Conservation (phyloP, 2,888 invertebrate species). For the Morpho achilles region DNA sequence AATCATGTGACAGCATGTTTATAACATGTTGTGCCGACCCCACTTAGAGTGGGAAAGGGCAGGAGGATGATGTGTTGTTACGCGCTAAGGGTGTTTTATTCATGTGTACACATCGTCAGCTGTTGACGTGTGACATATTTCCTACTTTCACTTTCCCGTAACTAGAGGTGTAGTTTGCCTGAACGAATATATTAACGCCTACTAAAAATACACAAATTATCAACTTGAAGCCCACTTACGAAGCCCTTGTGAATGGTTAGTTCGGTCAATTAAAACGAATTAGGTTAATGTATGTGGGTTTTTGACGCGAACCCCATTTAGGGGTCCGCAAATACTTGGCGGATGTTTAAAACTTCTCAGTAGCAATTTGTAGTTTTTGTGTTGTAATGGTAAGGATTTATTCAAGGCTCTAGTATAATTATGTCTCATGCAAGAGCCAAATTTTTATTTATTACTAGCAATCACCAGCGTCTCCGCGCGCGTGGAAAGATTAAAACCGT, state of each 20-base stretch:
- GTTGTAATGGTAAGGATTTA: no score
- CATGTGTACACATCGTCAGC: conserved; percentile 30
- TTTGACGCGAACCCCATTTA: conserved; percentile 47
- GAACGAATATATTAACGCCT: conserved; percentile 55
- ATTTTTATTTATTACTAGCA: no score
- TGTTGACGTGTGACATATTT: conserved; percentile 51
- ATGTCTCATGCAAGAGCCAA: no score
- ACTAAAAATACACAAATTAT: conserved; percentile 40
- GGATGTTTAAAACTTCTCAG: background rate
- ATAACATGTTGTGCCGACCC: no score
- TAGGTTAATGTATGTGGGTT: conserved; percentile 76
- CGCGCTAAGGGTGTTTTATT: conserved; percentile 26
- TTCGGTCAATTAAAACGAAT: conserved; percentile 74
- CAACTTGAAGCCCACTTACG: conserved; percentile 42
- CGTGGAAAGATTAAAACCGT: no score
- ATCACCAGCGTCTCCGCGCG: no score
- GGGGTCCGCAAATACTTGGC: conserved; percentile 24
- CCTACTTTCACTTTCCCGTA: conserved; percentile 42
- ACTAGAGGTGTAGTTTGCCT: conserved; percentile 44
- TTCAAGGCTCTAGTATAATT: no score
- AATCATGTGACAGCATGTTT: no score
- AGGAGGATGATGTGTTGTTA: no score
- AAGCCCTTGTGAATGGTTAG: conserved; percentile 71
- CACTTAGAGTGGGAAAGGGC: no score
- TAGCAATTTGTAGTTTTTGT: background rate